Conservation (phyloP, 2,888 invertebrate species). For the Pyralis farinalis region DNA sequence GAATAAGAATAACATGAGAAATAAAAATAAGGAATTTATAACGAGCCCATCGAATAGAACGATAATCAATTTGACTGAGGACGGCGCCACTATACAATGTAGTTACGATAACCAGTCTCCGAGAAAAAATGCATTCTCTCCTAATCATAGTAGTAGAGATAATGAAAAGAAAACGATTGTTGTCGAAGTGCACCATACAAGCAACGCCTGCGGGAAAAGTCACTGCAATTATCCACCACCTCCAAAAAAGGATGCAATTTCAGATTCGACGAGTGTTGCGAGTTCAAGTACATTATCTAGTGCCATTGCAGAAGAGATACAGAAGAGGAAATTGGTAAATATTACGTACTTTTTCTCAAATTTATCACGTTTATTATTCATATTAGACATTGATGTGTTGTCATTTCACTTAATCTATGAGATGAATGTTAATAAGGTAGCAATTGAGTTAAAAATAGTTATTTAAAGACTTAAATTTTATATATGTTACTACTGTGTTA, state of each 20-base stretch:
- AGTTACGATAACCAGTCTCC: slow-evolving; percentile 74
- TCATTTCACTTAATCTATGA: too few relatives aligned
- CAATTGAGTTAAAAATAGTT: too few relatives aligned
- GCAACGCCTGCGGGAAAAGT: slow-evolving; percentile 49
- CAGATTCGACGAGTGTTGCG: slow-evolving; percentile 55
- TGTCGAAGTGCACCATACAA: slow-evolving; percentile 86
- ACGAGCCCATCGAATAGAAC: slow-evolving; percentile 83
- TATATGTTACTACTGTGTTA: too few relatives aligned
- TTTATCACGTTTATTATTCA: too few relatives aligned
- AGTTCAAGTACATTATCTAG: slow-evolving; percentile 67
- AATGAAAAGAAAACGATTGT: slow-evolving; percentile 84
- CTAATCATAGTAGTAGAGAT: slow-evolving; percentile 52
- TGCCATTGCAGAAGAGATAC: slow-evolving; percentile 76
- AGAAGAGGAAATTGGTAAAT: slow-evolving; percentile 61
- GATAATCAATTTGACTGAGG: slow-evolving; percentile 87
- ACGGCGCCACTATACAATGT: slow-evolving; percentile 86
- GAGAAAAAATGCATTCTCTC: slow-evolving; percentile 55
- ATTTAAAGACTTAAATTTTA: too few relatives aligned
- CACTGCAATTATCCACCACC: slow-evolving; percentile 55
- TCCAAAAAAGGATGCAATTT: slow-evolving; percentile 40
- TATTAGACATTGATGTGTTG: too few relatives aligned
- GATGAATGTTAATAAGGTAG: too few relatives aligned
- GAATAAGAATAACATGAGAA: slow-evolving; percentile 52
- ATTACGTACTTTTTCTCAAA: too few relatives aligned
- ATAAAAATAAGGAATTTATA: slow-evolving; percentile 52